A percentile compares a stretch with the other conserved stretches of the same genome.
phyloP scores from a whole-genome alignment of 2,888 invertebrate species.

The Aphidoletes aphidimyza region DNA sequence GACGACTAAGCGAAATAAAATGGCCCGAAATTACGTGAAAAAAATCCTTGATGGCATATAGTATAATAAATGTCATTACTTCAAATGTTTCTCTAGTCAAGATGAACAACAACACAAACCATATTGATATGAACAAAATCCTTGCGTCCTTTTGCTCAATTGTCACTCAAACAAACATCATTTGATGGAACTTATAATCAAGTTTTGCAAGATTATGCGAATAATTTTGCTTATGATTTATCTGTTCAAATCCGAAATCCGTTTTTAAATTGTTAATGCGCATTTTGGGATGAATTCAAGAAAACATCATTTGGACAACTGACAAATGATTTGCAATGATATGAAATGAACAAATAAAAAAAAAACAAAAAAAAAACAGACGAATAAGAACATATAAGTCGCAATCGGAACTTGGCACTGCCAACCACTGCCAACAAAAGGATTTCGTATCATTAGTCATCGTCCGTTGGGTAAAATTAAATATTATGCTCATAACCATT shows the following conservation, averaged over 20 bases:
- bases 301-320: background rate
- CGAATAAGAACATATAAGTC: background rate
- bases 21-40: too few species aligned
- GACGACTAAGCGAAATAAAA: too few species aligned
- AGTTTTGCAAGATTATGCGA: background rate
- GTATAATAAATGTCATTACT: too few species aligned
- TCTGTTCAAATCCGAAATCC: background rate
- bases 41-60: too few species aligned
- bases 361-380: background rate
- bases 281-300: background rate
- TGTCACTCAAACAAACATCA: background rate
- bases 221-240: background rate
- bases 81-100: too few species aligned
- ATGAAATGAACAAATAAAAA: too few species aligned
- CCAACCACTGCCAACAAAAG: background rate
- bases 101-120: too few species aligned
- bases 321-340: slow-evolving; percentile 4
- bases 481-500: background rate
- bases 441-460: slow-evolving; percentile 24
- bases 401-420: background rate
- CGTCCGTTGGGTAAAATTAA: slow-evolving; percentile 22
- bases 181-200: slow-evolving; percentile 1
- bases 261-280: background rate
- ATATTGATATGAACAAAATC: too few species aligned
- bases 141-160: too few species aligned